Evolutionary conservation across 2,888 invertebrate species (phyloP).

Genomic region (Drosophila mettleri): DNA sequence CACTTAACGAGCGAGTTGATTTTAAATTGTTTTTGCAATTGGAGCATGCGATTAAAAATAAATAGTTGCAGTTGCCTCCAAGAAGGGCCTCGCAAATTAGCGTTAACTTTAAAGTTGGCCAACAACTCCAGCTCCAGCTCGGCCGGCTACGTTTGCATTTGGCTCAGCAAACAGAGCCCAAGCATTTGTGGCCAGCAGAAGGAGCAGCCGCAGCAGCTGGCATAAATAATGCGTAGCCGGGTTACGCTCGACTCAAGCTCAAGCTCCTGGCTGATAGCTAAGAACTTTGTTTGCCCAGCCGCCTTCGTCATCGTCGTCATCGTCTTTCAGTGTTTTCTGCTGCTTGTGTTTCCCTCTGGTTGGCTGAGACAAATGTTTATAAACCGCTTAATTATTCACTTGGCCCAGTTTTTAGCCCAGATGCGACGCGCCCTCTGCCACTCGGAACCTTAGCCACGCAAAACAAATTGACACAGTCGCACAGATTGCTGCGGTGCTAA

Average conservation of each 20-base stretch:
- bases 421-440: constrained; percentile 38
- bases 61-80: constrained; percentile 69
- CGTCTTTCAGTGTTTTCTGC: background rate
- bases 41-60: constrained; percentile 79
- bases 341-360: constrained; percentile 22
- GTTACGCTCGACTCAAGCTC: constrained; percentile 29
- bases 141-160: constrained; percentile 28
- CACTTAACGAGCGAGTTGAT: constrained; percentile 80
- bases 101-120: constrained; percentile 55
- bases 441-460: constrained; percentile 51
- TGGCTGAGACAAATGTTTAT: constrained; percentile 78
- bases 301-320: constrained; percentile 13
- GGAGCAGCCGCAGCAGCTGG: constrained; percentile 46
- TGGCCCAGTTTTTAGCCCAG: constrained; percentile 68
- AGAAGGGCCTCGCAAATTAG: constrained; percentile 69
- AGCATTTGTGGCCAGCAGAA: constrained; percentile 28
- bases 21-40: constrained; percentile 81
- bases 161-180: constrained; percentile 42
- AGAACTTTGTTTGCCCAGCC: constrained; percentile 52
- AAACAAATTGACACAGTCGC: constrained; percentile 77
- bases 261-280: constrained; percentile 30
- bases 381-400: constrained; percentile 81
- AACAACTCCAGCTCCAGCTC: constrained; percentile 2
- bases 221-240: constrained; percentile 64
- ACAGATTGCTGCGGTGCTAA: constrained; percentile 77